Percentiles rank a stretch among this genome's conserved stretches.
phyloP scores from a whole-genome alignment of 2,888 invertebrate genomes.

The Drosophila mulleri region DNA sequence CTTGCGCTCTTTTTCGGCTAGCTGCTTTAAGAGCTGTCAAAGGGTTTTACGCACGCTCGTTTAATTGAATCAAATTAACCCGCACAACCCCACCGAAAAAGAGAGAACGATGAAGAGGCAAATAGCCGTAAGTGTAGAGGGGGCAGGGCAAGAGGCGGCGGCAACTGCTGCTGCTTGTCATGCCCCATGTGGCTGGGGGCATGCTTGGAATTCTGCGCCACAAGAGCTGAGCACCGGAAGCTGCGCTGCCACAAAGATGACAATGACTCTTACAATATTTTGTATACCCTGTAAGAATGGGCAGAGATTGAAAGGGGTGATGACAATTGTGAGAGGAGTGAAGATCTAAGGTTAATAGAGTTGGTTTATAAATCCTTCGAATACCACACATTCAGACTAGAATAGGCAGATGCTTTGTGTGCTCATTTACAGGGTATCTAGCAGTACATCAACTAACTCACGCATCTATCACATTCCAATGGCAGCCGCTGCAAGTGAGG shows the following conservation, averaged over 20 bases:
- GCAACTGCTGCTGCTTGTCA: conserved; percentile 44
- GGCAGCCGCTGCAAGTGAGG: not conserved
- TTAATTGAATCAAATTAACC: conserved; percentile 80
- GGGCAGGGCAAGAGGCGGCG: not conserved
- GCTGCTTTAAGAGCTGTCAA: conserved; percentile 54
- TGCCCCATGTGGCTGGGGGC: conserved; percentile 61
- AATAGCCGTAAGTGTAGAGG: not conserved
- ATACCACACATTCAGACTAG: no score
- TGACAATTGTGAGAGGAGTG: no score
- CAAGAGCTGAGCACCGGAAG: conserved; percentile 54
- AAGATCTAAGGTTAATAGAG: no score
- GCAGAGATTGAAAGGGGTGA: not conserved
- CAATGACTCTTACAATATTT: conserved; percentile 59
- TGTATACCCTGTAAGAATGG: conserved; percentile 19
- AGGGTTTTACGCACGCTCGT: conserved; percentile 56
- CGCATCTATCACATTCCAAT: not conserved
- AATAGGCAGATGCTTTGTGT: no score
- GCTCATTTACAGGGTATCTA: not conserved
- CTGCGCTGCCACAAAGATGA: conserved; percentile 47
- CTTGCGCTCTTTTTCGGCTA: not conserved
- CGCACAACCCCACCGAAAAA: conserved; percentile 47
- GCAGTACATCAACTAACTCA: not conserved
- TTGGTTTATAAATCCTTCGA: no score
- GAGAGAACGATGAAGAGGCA: not conserved
- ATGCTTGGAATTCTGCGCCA: conserved; percentile 63